Evolutionary conservation across 2,888 invertebrate genomes (phyloP), one percentile per base, ranked within the genome.

Genomic region (Cremastinae sp.): DNA sequence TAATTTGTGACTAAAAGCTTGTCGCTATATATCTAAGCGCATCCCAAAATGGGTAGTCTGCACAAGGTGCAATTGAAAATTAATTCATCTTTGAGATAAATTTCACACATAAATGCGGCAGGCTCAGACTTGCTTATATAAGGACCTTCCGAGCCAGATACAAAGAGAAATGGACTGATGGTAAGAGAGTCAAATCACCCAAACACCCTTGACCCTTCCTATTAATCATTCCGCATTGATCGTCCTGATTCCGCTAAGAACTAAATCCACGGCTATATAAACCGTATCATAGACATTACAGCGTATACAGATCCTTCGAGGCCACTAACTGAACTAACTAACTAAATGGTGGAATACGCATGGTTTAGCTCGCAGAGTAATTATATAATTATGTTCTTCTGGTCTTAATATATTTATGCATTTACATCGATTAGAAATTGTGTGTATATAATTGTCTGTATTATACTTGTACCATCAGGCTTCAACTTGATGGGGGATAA

Each of bases 191-290:
- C 58, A 51, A 53, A 20, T 56, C 35, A 39, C 56, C 43, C 51
- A 43, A 41, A 64, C 75, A 76, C 75, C 72, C 75, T 76, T 76
- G 75, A 76, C 75, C 75, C 72, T 73, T 16, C 53, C 8, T 68
- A 76, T 76, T 73, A 76, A 72, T 76, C 72, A 76, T 76, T 49
- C 68, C 28, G 58, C 51, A 35, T 55, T 35, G 39, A n/a, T 49
- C 43, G 49, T 64, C 68, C 75, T 68, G 68, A 69, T 68, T 76
- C 66, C 10, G 55, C 22, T 56, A 56, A 58, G 75, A 72, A 76
- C 68, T 76, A 68, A 72, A 72, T 76, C 72, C 68, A 28, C 35
- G 72, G 68, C 69, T 73, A 76, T 64, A 72, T 58, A 20, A 37
- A 22, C 43, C 45, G 16, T 69, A 28, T 45, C 16, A 28, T 28